phyloP scores from a whole-genome alignment of 2,797 vertebrate genomes.

The Pitangus sulphuratus region DNA sequence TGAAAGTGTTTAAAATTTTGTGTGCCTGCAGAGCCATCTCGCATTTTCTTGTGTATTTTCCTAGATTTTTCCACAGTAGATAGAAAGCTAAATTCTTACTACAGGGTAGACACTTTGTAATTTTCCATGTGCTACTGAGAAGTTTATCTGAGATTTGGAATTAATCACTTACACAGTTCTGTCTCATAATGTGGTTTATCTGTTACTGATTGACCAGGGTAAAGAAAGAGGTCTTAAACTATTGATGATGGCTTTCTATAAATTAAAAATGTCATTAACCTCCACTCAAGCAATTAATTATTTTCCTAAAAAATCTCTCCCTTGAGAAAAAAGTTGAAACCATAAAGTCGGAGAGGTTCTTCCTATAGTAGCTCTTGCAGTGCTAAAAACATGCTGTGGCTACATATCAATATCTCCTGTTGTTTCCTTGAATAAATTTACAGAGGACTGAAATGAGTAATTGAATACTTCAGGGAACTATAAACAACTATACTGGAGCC shows the following conservation, averaged over 20 bases:
- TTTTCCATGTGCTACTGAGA: constrained; percentile 54
- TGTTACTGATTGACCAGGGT: neutral
- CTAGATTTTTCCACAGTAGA: neutral
- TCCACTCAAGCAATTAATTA: neutral
- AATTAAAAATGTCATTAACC: neutral
- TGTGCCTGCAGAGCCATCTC: neutral
- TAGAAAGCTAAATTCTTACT: neutral
- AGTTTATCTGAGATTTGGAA: constrained; percentile 20
- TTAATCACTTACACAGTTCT: constrained; percentile 12
- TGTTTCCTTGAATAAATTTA: neutral
- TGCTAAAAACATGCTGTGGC: neutral
- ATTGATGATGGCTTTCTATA: neutral
- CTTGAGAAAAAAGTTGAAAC: neutral
- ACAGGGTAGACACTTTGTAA: constrained; percentile 20
- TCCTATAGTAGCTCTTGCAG: neutral
- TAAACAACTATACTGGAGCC: neutral
- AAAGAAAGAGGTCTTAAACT: constrained; percentile 14
- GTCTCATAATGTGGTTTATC: neutral
- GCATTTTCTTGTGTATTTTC: neutral
- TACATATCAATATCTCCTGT: constrained; percentile 4
- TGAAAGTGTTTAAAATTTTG: neutral
- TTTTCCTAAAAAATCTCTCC: constrained; percentile 1
- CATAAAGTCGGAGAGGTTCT: neutral
- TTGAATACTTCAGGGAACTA: neutral
- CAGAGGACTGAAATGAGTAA: neutral